phyloP scores from a whole-genome alignment of 2,113 vertebrate genomes.

The Brachirus orientalis region DNA sequence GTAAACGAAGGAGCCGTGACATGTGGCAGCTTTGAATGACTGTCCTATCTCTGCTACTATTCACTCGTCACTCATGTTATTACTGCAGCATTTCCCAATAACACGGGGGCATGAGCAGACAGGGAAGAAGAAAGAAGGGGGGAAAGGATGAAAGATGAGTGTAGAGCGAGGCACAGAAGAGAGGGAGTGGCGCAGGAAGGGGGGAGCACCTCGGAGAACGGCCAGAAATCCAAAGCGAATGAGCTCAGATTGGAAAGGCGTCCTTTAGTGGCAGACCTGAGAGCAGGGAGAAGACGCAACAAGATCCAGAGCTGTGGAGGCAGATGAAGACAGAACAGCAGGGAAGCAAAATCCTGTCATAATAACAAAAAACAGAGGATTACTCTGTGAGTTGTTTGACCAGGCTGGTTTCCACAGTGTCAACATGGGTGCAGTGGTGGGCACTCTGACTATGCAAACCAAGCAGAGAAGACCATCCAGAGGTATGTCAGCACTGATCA shows the following conservation, averaged over 20 bases:
- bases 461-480: constrained; percentile 95
- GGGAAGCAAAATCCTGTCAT: constrained; percentile 28
- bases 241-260: constrained; percentile 42
- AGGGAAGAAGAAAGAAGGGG: constrained; percentile 43
- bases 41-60: constrained; percentile 18
- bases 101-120: constrained; percentile 62
- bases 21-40: constrained; percentile 21
- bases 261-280: constrained; percentile 11
- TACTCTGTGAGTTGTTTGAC: constrained; percentile 65
- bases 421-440: constrained; percentile 98
- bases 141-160: constrained; percentile 65
- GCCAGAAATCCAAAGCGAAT: constrained; percentile 68
- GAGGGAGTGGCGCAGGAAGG: constrained; percentile 72
- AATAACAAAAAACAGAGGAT: constrained; percentile 52
- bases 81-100: constrained; percentile 41
- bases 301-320: constrained; percentile 30
- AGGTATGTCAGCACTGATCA: constrained; percentile 85
- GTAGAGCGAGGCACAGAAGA: constrained; percentile 52
- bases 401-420: constrained; percentile 74
- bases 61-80: constrained; percentile 30
- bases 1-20: background rate
- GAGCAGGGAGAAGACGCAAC: constrained; percentile 29
- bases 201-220: constrained; percentile 64
- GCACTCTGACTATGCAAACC: constrained; percentile 96
- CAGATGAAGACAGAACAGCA: constrained; percentile 17